phyloP scores from a whole-genome alignment of 30 jellyfish, hydroid and myxozoan genomes.

The Aurelia aurita region DNA sequence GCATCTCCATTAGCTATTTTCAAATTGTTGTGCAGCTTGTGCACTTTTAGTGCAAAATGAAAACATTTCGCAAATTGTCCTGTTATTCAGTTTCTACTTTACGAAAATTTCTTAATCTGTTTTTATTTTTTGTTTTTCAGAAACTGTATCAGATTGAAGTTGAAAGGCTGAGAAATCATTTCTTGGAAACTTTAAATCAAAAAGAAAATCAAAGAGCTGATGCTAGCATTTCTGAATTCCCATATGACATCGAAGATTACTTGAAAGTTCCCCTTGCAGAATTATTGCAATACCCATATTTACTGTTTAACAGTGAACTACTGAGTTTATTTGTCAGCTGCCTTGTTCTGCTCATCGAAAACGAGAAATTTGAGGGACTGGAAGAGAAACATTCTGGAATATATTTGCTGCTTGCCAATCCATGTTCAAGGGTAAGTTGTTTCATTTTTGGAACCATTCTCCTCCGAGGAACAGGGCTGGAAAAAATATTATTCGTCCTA shows the following conservation, averaged over 20 bases:
- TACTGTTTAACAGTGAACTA: conserved; percentile 51
- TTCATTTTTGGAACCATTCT: neutral
- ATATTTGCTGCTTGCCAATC: conserved; percentile 55
- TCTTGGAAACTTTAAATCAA: neutral
- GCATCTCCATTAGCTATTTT: no score
- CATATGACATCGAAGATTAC: conserved; percentile 20
- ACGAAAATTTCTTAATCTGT: no score
- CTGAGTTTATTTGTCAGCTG: conserved; percentile 31
- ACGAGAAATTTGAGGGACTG: conserved; percentile 21
- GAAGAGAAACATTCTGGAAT: conserved; percentile 47
- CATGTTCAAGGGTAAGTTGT: conserved; percentile 30
- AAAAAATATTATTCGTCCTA: no score
- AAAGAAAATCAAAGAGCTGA: neutral
- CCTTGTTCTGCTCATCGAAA: conserved; percentile 6
- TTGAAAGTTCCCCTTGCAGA: conserved; percentile 53
- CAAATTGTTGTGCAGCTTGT: no score
- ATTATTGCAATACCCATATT: conserved; percentile 55
- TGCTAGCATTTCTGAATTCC: neutral
- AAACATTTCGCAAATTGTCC: no score
- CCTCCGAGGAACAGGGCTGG: neutral
- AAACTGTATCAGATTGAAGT: conserved; percentile 38
- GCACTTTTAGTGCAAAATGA: no score
- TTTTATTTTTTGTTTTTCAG: neutral
- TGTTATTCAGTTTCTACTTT: no score
- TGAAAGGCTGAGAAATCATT: conserved; percentile 45